Conservation (phyloP, 2,113 vertebrate genomes). For the Aspiorhynchus laticeps region DNA sequence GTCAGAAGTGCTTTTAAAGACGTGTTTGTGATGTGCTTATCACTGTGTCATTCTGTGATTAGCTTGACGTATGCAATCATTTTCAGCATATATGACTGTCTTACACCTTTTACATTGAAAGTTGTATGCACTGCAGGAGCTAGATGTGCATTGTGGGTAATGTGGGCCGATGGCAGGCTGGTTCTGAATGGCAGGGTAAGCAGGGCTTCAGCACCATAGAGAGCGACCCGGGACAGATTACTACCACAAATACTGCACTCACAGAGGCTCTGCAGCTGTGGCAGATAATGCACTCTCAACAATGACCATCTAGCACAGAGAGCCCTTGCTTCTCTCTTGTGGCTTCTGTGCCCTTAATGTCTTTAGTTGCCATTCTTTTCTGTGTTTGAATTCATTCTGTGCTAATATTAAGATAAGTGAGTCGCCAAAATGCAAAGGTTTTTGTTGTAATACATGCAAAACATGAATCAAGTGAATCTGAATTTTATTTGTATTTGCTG, state of each 20-base stretch:
- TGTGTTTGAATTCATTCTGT: not conserved
- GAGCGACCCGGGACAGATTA: not conserved
- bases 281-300: not conserved
- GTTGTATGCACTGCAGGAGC: not conserved
- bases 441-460: not conserved
- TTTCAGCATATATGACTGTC: not conserved
- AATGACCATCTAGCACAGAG: not conserved
- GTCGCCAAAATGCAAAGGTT: not conserved
- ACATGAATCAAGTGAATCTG: not conserved
- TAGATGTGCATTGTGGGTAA: not conserved
- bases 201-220: not conserved
- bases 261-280: not conserved
- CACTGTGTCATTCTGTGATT: constrained; percentile 12
- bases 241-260: not conserved
- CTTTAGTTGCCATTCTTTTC: not conserved
- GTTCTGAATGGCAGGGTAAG: not conserved
- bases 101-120: not conserved
- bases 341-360: constrained; percentile 7
- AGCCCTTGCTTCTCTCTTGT: not conserved
- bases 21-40: not conserved
- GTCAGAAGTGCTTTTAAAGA: not conserved
- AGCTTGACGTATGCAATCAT: constrained; percentile 22
- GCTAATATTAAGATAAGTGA: not conserved
- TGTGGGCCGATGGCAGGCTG: not conserved
- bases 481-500: not conserved